Evolutionary conservation across 2,888 invertebrate genomes (phyloP), one percentile per base, ranked within the genome.

Genomic region (Leptinotarsa tumamoca): DNA sequence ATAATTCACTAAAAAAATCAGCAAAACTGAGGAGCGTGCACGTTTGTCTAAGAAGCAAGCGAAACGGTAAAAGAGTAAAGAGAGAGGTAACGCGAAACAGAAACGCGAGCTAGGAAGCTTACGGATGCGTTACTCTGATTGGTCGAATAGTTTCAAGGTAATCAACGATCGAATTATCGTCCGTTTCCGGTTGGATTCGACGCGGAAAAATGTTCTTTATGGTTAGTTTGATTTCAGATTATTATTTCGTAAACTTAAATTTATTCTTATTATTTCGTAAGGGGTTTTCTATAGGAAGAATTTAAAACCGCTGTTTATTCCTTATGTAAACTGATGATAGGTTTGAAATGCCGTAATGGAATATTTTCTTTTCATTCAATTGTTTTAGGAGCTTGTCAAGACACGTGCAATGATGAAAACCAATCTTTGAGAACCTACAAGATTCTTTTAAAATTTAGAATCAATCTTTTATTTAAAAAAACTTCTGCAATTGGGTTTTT

Each of bases 1-100:
- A 79, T 81, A 79, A 79, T 79, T 74, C 63, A 71, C 71, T 67
- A 80, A 82, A 81, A 43, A 80, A 78, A 73, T 68, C 67, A 79
- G 79, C 68, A 80, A 83, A 81, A 81, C 69, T 81, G 69, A 78
- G 79, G 82, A 83, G 81, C 82, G 84, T 80, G 80, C 83, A 82
- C 84, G 77, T 77, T 74, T 73, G 69, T 74, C 72, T 74, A 67
- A 54, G 72, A 78, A 78, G 69, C 79, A 71, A 80, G 77, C 80
- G 74, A 79, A 80, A 80, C 79, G 80, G 72, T 77, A 74, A 77
- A 77, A 78, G 74, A 78, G 75, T 73, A 74, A 80, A 80, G 79
- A 82, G 79, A 76, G 79, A 78, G 71, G 79, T 78, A 80, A 72
- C 77, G 76, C 77, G 67, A 72, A 68, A 61, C 73, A 68, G 70